A percentile compares a stretch with the other conserved stretches of the same genome.
phyloP scores from a whole-genome alignment of 2,888 invertebrate species.

The Phortica okadai region DNA sequence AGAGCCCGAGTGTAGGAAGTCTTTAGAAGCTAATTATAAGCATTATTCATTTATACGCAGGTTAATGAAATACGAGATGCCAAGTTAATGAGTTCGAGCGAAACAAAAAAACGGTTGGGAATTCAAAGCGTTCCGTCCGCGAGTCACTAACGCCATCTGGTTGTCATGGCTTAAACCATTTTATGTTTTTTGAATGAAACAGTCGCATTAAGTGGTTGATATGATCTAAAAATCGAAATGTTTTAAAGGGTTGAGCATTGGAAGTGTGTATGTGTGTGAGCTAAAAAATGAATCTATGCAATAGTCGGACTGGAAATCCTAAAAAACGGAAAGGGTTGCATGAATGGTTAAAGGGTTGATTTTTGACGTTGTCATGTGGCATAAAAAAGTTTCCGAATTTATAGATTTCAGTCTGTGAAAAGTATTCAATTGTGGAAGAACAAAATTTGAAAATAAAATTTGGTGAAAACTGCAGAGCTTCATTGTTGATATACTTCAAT shows the following conservation, averaged over 20 bases:
- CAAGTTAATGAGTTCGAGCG: constrained; percentile 21
- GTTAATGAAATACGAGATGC: constrained; percentile 32
- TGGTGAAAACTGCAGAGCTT: background rate
- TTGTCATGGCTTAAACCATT: background rate
- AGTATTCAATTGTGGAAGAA: background rate
- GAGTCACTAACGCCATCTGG: constrained; percentile 11
- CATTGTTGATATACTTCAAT: background rate
- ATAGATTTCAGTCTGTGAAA: background rate
- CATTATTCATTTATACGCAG: constrained; percentile 33
- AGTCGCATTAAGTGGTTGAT: background rate
- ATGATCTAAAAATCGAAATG: background rate
- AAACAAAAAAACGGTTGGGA: constrained; percentile 2
- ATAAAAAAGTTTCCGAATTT: background rate
- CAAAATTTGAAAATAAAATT: background rate
- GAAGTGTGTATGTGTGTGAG: background rate
- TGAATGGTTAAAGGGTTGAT: constrained; percentile 22
- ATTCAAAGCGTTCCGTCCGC: background rate
- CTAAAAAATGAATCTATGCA: constrained; percentile 17
- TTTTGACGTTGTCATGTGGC: constrained; percentile 6
- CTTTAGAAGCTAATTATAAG: constrained; percentile 33
- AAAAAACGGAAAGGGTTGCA: constrained; percentile 31
- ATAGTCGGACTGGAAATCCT: constrained; percentile 7
- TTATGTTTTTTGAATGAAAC: background rate
- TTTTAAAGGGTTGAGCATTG: constrained; percentile 2
- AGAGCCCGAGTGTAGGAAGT: constrained; percentile 22